These are phyloP conservation scores for Semaprochilodus insignis DNA, from an alignment of 2,797 vertebrate genomes.

Conservation along the genomic window DNA sequence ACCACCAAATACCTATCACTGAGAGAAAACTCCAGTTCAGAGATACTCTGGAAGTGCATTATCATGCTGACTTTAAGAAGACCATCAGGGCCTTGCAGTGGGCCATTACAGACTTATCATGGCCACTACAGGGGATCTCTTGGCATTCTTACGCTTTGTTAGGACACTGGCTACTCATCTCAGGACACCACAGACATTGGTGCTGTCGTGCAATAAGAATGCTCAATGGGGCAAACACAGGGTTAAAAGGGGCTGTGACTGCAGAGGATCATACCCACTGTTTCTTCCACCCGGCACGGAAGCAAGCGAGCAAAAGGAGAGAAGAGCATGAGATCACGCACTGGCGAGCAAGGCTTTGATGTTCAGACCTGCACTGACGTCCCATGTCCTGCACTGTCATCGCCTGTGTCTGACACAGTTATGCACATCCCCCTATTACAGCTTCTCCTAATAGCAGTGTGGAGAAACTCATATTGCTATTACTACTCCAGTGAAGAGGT, in stretches of 20 bases:
- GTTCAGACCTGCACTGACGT: slow-evolving; percentile 34
- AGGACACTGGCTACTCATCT: not conserved
- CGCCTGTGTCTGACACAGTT: slow-evolving; percentile 1
- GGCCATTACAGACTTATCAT: too few relatives aligned
- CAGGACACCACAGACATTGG: not conserved
- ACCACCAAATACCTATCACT: too few relatives aligned
- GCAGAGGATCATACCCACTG: slow-evolving; percentile 26
- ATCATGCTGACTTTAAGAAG: too few relatives aligned
- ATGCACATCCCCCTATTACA: not conserved
- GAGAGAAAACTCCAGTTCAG: too few relatives aligned
- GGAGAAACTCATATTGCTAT: slow-evolving; percentile 5
- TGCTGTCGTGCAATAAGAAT: not conserved
- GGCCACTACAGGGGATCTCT: not conserved
- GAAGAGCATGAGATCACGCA: slow-evolving; percentile 15
- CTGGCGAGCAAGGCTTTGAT: slow-evolving; percentile 37
- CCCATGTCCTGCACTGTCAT: slow-evolving; percentile 28
- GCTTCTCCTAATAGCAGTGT: not conserved
- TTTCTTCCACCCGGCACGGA: not conserved
- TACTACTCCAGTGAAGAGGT: slow-evolving; percentile 5
- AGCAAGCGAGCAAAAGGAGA: not conserved
- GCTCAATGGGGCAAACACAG: slow-evolving; percentile 2
- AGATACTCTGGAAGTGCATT: too few relatives aligned
- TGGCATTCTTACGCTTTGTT: not conserved
- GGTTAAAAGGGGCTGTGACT: slow-evolving; percentile 42
- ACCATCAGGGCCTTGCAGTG: too few relatives aligned